Evolutionary conservation across 1,140 invertebrate species (phyloP).

Genomic region (Tetramorium simillimum): DNA sequence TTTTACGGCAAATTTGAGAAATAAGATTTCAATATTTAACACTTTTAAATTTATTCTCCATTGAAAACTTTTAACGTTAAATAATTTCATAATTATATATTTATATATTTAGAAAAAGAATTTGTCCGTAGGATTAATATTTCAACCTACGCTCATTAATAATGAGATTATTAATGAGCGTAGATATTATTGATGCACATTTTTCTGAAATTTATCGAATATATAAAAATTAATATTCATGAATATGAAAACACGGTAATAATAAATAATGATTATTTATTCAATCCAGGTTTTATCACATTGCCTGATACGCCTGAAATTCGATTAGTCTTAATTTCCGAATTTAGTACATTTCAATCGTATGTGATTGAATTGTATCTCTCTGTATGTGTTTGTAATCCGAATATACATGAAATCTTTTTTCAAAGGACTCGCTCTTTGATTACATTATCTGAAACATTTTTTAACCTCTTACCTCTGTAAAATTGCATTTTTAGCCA

Average conservation of each 20-base stretch:
- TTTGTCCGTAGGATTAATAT: background rate
- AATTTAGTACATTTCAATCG: conserved; percentile 27
- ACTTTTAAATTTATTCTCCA: too few species aligned
- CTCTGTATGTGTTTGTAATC: background rate
- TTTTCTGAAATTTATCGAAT: conserved; percentile 23
- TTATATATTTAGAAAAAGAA: background rate
- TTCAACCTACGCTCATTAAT: background rate
- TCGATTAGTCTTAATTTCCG: conserved; percentile 45
- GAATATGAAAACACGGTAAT: conserved; percentile 33
- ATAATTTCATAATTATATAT: background rate
- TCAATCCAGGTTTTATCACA: background rate
- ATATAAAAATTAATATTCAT: conserved; percentile 38
- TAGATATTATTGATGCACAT: conserved; percentile 17
- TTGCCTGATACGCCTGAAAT: conserved; percentile 7
- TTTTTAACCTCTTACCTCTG: conserved; percentile 12
- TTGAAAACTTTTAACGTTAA: background rate
- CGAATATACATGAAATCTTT: background rate
- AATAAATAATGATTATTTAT: conserved; percentile 53
- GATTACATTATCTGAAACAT: conserved; percentile 22
- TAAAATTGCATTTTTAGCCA: conserved; percentile 3
- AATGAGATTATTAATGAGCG: conserved; percentile 32
- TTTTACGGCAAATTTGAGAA: background rate
- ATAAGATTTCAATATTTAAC: background rate
- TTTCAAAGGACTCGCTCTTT: conserved; percentile 5
- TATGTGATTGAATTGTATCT: background rate